phyloP scores from a whole-genome alignment of 1,140 invertebrate species.

The Penaeus indicus region DNA sequence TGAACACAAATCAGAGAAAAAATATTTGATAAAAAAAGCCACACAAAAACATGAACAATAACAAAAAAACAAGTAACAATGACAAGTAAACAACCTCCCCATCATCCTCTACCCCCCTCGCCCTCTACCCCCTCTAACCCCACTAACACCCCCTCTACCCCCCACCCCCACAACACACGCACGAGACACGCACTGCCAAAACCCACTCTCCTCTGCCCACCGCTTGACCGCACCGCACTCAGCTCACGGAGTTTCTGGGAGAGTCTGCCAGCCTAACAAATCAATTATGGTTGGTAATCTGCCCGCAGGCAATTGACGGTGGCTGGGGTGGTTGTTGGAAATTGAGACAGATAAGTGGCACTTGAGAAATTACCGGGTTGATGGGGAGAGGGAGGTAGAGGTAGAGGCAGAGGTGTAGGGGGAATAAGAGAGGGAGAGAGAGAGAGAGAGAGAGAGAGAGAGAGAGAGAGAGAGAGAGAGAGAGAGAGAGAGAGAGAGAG shows the following conservation, averaged over 20 bases:
- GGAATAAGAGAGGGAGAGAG: slow-evolving; percentile 1
- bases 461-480: slow-evolving; percentile 9
- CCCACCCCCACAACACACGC: too few species aligned
- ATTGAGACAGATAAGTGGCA: slow-evolving; percentile 48
- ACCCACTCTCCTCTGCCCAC: too few species aligned
- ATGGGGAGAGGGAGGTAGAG: background rate
- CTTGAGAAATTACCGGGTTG: slow-evolving; percentile 25
- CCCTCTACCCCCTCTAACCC: too few species aligned
- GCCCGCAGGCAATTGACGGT: slow-evolving; percentile 24
- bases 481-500: slow-evolving; percentile 46
- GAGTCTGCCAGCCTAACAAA: slow-evolving; percentile 12
- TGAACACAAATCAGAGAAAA: too few species aligned
- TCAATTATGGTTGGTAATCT: slow-evolving; percentile 33
- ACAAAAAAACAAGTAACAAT: background rate
- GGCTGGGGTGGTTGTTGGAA: slow-evolving; percentile 36
- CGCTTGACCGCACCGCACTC: too few species aligned
- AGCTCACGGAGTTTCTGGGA: too few species aligned
- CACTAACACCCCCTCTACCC: too few species aligned
- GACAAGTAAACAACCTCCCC: background rate
- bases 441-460: slow-evolving; percentile 9
- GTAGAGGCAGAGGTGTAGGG: background rate
- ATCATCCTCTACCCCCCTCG: background rate
- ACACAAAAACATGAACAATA: too few species aligned
- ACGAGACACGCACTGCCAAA: too few species aligned
- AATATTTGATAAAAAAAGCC: too few species aligned